Base-by-base conservation (phyloP, 2,797 vertebrate species). In the Yasuhikotakia modesta region DNA sequence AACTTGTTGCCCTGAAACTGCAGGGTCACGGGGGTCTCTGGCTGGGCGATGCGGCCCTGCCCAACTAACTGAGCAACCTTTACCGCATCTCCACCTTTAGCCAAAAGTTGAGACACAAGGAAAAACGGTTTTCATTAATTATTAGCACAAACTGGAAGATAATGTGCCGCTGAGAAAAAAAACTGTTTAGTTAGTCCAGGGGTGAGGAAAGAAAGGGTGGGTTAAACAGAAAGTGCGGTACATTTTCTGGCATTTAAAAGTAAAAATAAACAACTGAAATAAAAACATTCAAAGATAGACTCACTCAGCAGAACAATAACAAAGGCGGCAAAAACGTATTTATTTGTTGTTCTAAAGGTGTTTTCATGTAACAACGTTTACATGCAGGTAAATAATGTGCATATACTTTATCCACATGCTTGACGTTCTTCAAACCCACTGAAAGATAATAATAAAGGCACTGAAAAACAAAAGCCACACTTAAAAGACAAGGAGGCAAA, bases 1-100 rank as follows among this genome's bases (percentile, higher is more conserved):
- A 98, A 99, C 86, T 98, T 99, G 90, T 97, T 99, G 48, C 98
- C 98, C 88, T 99, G 98, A 89, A 99, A 98, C 87, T 99, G 98
- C 81, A 99, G 91, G 0, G 98, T 99, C 85, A 99, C 98, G 0
- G 98, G 98, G 14, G 95, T 96, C 90, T 97, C 96, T 1, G 94
- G 94, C 87, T 95, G 95, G 13, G 95, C 89, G 1, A 96, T 94
- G 6, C 95, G 94, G 82, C 91, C 94, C 89, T 95, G 96, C 67
- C 87, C 86, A 75, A 95, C 92, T 89, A 95, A 88, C 87, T 96
- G 96, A 79, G 94, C 91, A 74, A 95, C 95, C 92, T 96, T 98
- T 83, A 96, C 95, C 84, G 93, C 94, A 81, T 97, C 95, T 67
- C 95, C 95, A 91, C 95, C 96, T 98, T 76, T 46, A 67, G 57